Percentiles rank a stretch among this genome's conserved stretches.
These are phyloP conservation scores for Alcedo atthis DNA, from an alignment of 2,797 vertebrate species.

Conservation along the genomic window DNA sequence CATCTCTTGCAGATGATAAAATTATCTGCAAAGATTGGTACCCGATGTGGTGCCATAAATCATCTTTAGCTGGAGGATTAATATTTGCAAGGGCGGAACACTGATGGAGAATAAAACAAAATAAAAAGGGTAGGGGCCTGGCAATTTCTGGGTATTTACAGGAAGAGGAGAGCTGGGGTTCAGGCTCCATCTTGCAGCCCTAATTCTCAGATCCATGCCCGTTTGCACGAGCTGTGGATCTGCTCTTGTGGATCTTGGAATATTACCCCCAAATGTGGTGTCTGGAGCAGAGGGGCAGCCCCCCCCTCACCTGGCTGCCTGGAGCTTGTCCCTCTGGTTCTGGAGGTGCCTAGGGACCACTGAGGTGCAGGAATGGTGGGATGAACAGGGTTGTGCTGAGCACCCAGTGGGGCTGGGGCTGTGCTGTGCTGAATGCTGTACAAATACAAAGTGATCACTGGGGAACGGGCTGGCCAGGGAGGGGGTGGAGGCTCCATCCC, in stretches of 20 bases:
- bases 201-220: background rate
- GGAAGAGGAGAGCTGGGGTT: background rate
- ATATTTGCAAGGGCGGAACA: constrained; percentile 22
- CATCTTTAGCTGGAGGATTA: constrained; percentile 27
- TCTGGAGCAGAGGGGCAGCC: background rate
- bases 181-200: background rate
- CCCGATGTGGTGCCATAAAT: constrained; percentile 42
- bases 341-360: accelerated
- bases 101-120: background rate
- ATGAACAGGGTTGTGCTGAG: accelerated
- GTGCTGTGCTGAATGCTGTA: accelerated
- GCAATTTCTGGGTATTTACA: background rate
- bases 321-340: background rate
- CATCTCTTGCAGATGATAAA: constrained; percentile 51
- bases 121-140: background rate
- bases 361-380: accelerated
- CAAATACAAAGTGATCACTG: no score
- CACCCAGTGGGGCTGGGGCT: accelerated
- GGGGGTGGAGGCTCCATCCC: no score
- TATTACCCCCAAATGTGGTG: accelerated
- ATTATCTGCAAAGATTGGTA: constrained; percentile 48
- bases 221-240: background rate
- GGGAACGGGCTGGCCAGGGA: no score
- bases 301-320: background rate
- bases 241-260: background rate